A percentile compares a stretch with the other conserved stretches of the same genome.
Evolutionary conservation across 2,113 vertebrate species (phyloP).

Genomic region (Dasypus novemcinctus): DNA sequence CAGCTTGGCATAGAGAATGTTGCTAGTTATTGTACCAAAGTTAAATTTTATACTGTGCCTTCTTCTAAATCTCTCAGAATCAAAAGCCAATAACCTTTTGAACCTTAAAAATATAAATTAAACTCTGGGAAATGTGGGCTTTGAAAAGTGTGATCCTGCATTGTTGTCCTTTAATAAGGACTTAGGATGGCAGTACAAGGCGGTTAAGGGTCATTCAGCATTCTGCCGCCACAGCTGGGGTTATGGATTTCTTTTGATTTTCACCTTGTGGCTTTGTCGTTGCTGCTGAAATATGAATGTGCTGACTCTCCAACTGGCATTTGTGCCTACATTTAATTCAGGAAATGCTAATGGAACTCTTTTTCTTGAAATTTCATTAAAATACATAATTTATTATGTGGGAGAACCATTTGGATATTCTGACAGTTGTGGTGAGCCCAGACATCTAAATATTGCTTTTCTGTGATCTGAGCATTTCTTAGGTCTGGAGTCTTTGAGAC

Average conservation of each 20-base stretch:
- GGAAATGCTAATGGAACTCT: background rate
- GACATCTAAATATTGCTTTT: constrained; percentile 10
- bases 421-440: background rate
- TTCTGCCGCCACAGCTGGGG: rapidly evolving
- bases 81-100: background rate
- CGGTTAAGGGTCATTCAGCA: background rate
- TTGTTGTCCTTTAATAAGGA: background rate
- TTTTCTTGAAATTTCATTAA: background rate
- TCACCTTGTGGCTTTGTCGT: background rate
- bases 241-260: background rate
- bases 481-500: constrained; percentile 11
- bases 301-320: background rate
- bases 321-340: constrained; percentile 30
- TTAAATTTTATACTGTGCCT: background rate
- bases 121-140: background rate
- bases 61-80: background rate
- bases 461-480: background rate
- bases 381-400: background rate
- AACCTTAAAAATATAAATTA: background rate
- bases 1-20: background rate
- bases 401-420: background rate
- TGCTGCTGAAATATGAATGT: background rate
- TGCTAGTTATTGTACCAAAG: background rate
- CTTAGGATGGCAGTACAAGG: background rate
- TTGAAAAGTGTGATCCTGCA: background rate